A percentile compares a stretch with the other conserved stretches of the same genome.
phyloP scores from a whole-genome alignment of 2,113 vertebrate genomes.

The Tychaedon coryphoeus region DNA sequence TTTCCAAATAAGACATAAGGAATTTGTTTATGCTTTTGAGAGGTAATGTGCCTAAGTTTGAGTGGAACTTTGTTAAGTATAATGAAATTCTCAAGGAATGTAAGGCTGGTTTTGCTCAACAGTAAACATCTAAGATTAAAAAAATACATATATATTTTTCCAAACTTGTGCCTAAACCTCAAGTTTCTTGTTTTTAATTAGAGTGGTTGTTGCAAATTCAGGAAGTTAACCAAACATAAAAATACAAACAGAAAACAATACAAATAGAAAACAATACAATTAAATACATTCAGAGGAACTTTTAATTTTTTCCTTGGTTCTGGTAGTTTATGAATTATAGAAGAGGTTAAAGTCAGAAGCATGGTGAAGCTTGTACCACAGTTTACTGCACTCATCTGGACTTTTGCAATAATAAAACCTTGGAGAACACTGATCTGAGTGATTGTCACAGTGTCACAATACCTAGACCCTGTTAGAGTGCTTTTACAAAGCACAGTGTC shows the following conservation, averaged over 20 bases:
- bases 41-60: background rate
- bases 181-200: background rate
- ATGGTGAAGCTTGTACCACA: background rate
- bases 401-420: background rate
- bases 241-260: background rate
- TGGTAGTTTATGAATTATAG: background rate
- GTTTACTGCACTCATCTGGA: background rate
- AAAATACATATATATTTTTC: background rate
- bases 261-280: no score
- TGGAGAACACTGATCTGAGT: background rate
- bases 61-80: background rate
- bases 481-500: background rate
- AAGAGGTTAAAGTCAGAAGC: background rate
- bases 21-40: constrained; percentile 5
- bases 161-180: background rate
- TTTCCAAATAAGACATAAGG: background rate
- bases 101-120: background rate
- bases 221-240: background rate
- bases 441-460: background rate
- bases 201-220: background rate
- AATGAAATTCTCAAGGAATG: constrained; percentile 8
- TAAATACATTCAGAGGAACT: background rate
- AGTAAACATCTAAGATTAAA: background rate
- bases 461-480: background rate
- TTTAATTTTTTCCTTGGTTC: background rate